A percentile compares a stretch with the other conserved stretches of the same genome.
Evolutionary conservation across 2,797 vertebrate species (phyloP).

Genomic region (Sphaeramia orbicularis): DNA sequence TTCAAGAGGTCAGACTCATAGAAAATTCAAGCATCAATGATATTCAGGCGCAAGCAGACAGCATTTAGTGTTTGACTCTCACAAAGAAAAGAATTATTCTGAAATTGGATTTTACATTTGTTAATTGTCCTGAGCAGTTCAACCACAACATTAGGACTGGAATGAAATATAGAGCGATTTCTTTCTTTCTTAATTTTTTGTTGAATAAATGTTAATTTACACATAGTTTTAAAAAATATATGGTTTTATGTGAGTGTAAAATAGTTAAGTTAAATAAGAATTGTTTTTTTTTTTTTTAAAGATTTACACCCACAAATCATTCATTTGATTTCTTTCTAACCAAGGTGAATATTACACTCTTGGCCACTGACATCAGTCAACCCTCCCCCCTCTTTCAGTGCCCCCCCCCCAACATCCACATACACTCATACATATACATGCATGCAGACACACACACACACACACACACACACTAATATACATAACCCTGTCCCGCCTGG

Average conservation of each 20-base stretch:
- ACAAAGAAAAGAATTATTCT: conserved; percentile 20
- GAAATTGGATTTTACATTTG: conserved; percentile 14
- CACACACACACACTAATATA: conserved; percentile 37
- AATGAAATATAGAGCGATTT: not conserved
- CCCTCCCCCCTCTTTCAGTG: conserved; percentile 54
- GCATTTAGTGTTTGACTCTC: conserved; percentile 8
- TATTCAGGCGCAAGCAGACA: conserved; percentile 36
- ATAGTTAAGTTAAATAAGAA: not conserved
- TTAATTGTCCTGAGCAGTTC: not conserved
- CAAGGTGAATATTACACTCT: conserved; percentile 63
- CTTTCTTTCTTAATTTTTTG: not conserved
- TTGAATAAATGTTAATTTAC: no score
- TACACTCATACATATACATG: conserved; percentile 73
- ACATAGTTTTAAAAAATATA: no score
- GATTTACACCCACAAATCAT: conserved; percentile 10
- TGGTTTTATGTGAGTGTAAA: no score
- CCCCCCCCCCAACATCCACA: conserved; percentile 43
- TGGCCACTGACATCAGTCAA: conserved; percentile 55
- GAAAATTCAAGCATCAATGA: conserved; percentile 62
- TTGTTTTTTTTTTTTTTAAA: not conserved
- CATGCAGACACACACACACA: conserved; percentile 39
- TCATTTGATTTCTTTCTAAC: conserved; percentile 29
- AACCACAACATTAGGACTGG: not conserved
- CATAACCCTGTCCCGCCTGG: conserved; percentile 62
- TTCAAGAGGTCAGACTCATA: conserved; percentile 71